Evolutionary conservation across 64 coral and sea anemone genomes (phyloP).

Genomic region (Hydrozoanthus tunicans): DNA sequence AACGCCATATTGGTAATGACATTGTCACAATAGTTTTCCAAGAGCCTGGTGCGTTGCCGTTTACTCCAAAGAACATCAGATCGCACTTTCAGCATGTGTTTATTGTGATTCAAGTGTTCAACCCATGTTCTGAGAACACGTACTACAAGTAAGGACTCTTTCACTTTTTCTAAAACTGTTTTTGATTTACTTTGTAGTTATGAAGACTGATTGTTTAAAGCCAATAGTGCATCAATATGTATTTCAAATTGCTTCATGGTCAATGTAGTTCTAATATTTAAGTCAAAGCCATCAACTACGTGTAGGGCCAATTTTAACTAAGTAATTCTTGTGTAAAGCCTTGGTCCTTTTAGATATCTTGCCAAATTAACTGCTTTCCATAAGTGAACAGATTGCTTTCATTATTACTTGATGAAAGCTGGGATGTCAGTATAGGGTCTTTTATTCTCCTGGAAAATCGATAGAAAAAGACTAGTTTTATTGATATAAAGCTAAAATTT

Average conservation of each 20-base stretch:
- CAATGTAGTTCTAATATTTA: too few relatives aligned
- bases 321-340: too few relatives aligned
- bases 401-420: too few relatives aligned
- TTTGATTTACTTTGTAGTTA: not conserved
- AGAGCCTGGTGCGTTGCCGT: conserved; percentile 94
- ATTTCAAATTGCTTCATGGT: not conserved
- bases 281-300: too few relatives aligned
- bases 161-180: not conserved
- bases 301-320: too few relatives aligned
- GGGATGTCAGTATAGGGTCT: too few relatives aligned
- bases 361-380: too few relatives aligned
- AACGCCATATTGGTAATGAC: conserved; percentile 98
- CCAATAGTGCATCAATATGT: not conserved
- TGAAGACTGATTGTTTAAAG: not conserved
- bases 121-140: conserved; percentile 86
- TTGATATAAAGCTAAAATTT: not conserved
- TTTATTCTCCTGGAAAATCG: too few relatives aligned
- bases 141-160: conserved; percentile 85
- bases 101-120: conserved; percentile 92
- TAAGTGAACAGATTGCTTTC: too few relatives aligned
- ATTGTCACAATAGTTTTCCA: conserved; percentile 99
- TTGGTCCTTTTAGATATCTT: too few relatives aligned
- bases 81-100: conserved; percentile 99
- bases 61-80: conserved; percentile 96
- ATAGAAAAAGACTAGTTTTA: not conserved